Percentiles rank a stretch among this genome's conserved stretches.
These are phyloP conservation scores for Homarus americanus DNA, from an alignment of 1,140 invertebrate species.

Conservation along the genomic window DNA sequence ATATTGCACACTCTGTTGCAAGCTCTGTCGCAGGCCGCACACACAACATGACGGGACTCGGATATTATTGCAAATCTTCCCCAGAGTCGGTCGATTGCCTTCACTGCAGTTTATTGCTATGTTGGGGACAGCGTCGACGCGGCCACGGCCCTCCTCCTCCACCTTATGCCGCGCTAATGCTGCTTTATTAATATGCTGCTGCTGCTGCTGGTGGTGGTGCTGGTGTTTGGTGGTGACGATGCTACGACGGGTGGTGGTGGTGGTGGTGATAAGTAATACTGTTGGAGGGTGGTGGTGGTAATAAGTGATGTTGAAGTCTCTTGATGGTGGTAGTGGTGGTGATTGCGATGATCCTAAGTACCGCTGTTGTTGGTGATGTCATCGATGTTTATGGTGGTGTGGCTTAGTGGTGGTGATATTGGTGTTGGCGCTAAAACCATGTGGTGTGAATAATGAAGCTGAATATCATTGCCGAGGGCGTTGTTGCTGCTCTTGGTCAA, in stretches of 20 bases:
- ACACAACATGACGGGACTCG: constrained; percentile 67
- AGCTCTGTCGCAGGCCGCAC: constrained; percentile 69
- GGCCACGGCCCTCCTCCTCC: neutral
- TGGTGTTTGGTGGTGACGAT: neutral
- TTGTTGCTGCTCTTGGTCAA: no score
- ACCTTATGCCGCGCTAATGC: neutral
- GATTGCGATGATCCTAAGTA: neutral
- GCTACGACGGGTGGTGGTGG: neutral
- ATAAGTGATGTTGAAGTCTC: neutral
- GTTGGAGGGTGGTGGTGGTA: no score
- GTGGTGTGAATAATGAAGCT: no score
- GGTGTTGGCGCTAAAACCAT: neutral
- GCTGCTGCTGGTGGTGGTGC: constrained; percentile 2
- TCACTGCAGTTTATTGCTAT: constrained; percentile 68
- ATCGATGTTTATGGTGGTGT: neutral
- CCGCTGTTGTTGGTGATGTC: neutral
- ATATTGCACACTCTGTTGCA: constrained; percentile 70
- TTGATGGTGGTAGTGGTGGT: neutral
- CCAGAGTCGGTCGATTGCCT: constrained; percentile 67
- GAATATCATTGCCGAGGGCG: no score
- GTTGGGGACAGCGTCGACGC: constrained; percentile 24
- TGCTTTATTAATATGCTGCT: constrained; percentile 35
- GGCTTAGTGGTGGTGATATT: neutral
- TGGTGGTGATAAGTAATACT: neutral
- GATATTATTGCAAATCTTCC: constrained; percentile 72